A percentile compares a stretch with the other conserved stretches of the same genome.
These are phyloP conservation scores for Aspidiotus destructor DNA, from an alignment of 2,888 invertebrate species.

Conservation along the genomic window DNA sequence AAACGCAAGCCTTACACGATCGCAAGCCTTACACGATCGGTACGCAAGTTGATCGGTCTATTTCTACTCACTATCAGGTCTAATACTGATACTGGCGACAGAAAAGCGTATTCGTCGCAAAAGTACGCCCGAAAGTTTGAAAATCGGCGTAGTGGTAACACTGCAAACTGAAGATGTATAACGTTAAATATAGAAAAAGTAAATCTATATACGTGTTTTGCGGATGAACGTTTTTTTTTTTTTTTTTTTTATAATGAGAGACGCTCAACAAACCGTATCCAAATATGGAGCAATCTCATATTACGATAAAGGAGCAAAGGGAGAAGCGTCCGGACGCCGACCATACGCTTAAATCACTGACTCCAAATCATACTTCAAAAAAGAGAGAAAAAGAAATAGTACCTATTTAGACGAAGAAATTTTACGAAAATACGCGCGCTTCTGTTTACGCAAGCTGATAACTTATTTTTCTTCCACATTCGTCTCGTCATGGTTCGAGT, in stretches of 20 bases:
- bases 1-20: too few species aligned
- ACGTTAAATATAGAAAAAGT: constrained; percentile 31
- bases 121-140: background rate
- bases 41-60: too few species aligned
- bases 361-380: constrained; percentile 13
- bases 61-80: too few species aligned
- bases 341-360: constrained; percentile 25
- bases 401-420: background rate
- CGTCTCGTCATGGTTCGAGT: too few species aligned
- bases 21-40: too few species aligned
- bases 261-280: constrained; percentile 40
- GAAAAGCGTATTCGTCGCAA: too few species aligned
- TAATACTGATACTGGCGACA: too few species aligned
- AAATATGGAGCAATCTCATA: constrained; percentile 60
- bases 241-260: constrained; percentile 13
- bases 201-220: constrained; percentile 30
- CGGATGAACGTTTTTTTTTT: constrained; percentile 21
- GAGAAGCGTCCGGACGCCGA: constrained; percentile 34
- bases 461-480: background rate
- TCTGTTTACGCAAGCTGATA: background rate
- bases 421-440: background rate
- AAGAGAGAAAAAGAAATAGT: background rate
- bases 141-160: constrained; percentile 11
- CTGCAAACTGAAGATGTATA: constrained; percentile 26
- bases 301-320: constrained; percentile 43